phyloP scores from a whole-genome alignment of 2,888 invertebrate genomes.

The Aspidapion aeneum region DNA sequence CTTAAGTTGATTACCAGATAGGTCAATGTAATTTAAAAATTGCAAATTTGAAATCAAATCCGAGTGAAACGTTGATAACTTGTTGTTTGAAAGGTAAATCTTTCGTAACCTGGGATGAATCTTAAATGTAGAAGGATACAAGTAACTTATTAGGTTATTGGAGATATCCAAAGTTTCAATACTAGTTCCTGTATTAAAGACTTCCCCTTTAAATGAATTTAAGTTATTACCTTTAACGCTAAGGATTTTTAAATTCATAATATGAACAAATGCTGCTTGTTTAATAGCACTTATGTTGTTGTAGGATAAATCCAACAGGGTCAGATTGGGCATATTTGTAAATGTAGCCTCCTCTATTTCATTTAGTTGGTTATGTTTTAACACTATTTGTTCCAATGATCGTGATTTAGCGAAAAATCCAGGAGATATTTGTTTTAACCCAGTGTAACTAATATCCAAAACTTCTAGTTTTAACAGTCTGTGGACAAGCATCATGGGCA shows the following conservation, averaged over 20 bases:
- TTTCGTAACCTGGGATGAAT: constrained; percentile 74
- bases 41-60: constrained; percentile 78
- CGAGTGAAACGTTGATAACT: constrained; percentile 81
- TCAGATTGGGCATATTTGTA: constrained; percentile 70
- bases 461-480: constrained; percentile 64
- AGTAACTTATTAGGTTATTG: constrained; percentile 73
- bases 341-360: constrained; percentile 78
- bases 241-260: constrained; percentile 69
- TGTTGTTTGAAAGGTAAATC: constrained; percentile 70
- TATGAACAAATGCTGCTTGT: constrained; percentile 72
- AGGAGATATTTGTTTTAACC: constrained; percentile 68
- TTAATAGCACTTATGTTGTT: constrained; percentile 75
- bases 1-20: constrained; percentile 73
- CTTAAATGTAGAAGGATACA: constrained; percentile 81
- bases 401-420: constrained; percentile 67
- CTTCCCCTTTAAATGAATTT: constrained; percentile 78
- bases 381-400: constrained; percentile 62
- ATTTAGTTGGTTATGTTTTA: constrained; percentile 70
- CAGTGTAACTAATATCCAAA: constrained; percentile 72
- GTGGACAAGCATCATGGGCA: constrained; percentile 66
- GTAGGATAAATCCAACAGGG: constrained; percentile 70
- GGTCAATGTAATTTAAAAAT: constrained; percentile 70
- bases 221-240: constrained; percentile 74
- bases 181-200: constrained; percentile 79
- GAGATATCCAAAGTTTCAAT: constrained; percentile 78